Evolutionary conservation across 2,888 invertebrate genomes (phyloP), one percentile per base, ranked within the genome.

Genomic region (Eilema griseolum): DNA sequence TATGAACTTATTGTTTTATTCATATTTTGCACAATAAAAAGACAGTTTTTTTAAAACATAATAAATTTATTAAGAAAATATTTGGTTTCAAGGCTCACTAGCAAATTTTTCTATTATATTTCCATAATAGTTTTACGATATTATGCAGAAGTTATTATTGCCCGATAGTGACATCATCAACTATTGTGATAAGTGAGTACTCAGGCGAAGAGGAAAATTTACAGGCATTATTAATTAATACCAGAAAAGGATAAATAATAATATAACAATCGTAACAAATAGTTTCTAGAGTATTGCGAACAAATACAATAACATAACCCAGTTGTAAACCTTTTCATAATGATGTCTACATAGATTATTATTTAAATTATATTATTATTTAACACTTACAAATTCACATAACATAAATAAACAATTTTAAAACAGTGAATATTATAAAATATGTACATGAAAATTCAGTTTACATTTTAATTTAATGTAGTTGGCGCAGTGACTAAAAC

Each of bases 51-150:
- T 68, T 78, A 77, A 78, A 81, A 85, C 69, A 86, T 82, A 83
- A 78, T 82, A 84, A 79, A 82, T 87, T 86, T 87, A 87, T 86
- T 87, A 81, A 81, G 81, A 81, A 86, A 81, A 77, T 84, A 81
- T 80, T 71, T 77, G 78, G 83, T 82, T 82, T 75, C 59, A 73
- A 79, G 77, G 86, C 73, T 78, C 80, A 81, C 81, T 80, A 82
- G 78, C 77, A 70, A 73, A 74, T 64, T 66, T 74, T 33, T 81
- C 61, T 67, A 62, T 66, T 46, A 65, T 80, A 75, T 70, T 74
- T 77, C 64, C 70, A 73, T 75, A 70, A 65, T 70, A 71, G 66
- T 77, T 70, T 65, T 61, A 74, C 69, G 66, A 12, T 68, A 74
- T 66, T 69, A 69, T 71, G 41, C 60, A 72, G 66, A 61, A 73